These are phyloP conservation scores for Heliconius melpomene DNA, from an alignment of 1,140 invertebrate genomes.

Conservation along the genomic window DNA sequence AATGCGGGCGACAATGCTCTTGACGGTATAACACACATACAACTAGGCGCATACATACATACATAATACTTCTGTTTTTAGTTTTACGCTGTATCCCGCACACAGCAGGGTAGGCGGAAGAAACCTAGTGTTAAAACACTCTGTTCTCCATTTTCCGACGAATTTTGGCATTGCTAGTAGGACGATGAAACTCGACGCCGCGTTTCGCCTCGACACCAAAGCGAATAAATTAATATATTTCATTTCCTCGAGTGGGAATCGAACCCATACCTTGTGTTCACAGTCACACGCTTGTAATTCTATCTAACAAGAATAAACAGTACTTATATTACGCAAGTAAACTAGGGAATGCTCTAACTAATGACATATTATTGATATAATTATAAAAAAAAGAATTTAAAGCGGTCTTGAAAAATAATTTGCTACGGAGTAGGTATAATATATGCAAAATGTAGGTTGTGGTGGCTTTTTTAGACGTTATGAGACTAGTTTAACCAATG, in stretches of 20 bases:
- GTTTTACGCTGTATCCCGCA: no score
- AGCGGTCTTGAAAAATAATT: not conserved
- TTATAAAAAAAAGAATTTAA: not conserved
- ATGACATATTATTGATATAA: not conserved
- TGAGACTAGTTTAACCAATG: no score
- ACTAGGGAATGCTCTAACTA: not conserved
- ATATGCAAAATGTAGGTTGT: not conserved
- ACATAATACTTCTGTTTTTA: not conserved
- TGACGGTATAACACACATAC: not conserved
- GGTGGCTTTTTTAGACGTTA: not conserved
- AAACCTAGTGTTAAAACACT: no score
- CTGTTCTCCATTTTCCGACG: no score
- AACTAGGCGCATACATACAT: not conserved
- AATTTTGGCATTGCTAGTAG: no score
- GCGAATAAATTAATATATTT: no score
- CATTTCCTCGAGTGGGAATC: no score
- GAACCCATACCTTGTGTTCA: no score
- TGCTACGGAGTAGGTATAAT: not conserved
- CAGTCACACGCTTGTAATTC: no score
- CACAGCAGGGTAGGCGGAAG: no score
- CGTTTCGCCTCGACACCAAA: no score
- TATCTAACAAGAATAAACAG: not conserved
- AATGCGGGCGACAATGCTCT: constrained; percentile 5
- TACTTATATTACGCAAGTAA: not conserved
- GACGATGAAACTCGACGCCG: no score